Percentiles rank a stretch among this genome's conserved stretches.
Evolutionary conservation across 2,113 vertebrate genomes (phyloP).

Genomic region (Leuciscus idus): DNA sequence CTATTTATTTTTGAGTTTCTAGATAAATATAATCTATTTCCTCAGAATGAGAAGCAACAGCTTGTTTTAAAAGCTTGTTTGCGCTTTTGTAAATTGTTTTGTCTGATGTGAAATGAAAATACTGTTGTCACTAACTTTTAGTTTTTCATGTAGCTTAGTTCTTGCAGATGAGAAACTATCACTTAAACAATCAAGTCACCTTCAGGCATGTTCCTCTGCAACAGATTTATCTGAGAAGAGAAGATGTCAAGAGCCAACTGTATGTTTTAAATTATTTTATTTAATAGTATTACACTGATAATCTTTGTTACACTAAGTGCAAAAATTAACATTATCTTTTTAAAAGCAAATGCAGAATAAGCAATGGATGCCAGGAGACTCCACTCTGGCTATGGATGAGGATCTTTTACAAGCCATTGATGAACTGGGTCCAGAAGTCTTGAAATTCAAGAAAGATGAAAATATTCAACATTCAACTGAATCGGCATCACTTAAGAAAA

Average conservation of each 20-base stretch:
- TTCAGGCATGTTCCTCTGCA: conserved; percentile 11
- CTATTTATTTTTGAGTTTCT: not conserved
- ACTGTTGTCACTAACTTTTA: not conserved
- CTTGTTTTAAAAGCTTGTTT: not conserved
- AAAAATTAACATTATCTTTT: not conserved
- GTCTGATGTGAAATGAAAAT: not conserved
- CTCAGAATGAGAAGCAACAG: not conserved
- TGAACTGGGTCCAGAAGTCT: conserved; percentile 47
- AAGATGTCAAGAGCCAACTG: not conserved
- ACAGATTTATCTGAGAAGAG: conserved; percentile 38
- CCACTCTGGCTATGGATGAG: conserved; percentile 67
- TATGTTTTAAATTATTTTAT: conserved; percentile 56
- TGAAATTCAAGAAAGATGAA: conserved; percentile 8
- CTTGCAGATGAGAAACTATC: conserved; percentile 53
- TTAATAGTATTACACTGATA: not conserved
- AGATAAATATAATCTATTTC: not conserved
- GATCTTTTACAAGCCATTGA: conserved; percentile 64
- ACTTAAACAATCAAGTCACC: conserved; percentile 28
- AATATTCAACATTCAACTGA: not conserved
- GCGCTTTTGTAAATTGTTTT: not conserved
- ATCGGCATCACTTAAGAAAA: conserved; percentile 26
- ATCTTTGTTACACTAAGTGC: not conserved
- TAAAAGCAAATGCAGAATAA: conserved; percentile 56
- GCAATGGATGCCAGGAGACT: conserved; percentile 58
- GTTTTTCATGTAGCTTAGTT: conserved; percentile 32